Evolutionary conservation across 2,888 invertebrate genomes (phyloP), one percentile per base, ranked within the genome.

Genomic region (Ashinkailepas kermadecensis): DNA sequence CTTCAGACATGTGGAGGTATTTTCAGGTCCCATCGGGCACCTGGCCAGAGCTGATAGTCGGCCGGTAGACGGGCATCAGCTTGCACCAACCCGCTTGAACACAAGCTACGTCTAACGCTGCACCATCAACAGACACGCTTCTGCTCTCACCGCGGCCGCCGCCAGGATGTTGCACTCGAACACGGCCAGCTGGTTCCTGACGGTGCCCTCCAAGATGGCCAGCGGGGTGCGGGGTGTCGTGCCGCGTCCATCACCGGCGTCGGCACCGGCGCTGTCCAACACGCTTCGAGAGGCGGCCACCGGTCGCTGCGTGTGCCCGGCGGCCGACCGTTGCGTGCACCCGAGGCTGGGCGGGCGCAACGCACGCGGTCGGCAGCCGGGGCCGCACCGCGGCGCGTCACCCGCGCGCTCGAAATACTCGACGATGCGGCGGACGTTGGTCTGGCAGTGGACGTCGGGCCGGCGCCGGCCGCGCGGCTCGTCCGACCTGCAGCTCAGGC

Each of bases 131-230:
- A n/a, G n/a, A n/a, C n/a, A n/a, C n/a, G n/a, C n/a, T n/a, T n/a
- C n/a, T n/a, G n/a, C n/a, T n/a, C n/a, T n/a, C n/a, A n/a, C n/a
- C n/a, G n/a, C n/a, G n/a, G n/a, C n/a, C n/a, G n/a, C n/a, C n/a
- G n/a, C n/a, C n/a, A n/a, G n/a, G n/a, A n/a, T n/a, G n/a, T n/a
- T n/a, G n/a, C n/a, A n/a, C 67, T 95, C 95, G 88, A 95, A 95
- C 70, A 95, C 91, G 84, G 93, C 93, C 86, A 95, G 90, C 88
- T 95, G 95, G 81, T 94, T 94, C 86, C 92, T 91, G 83, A 95
- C 95, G 81, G 95, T 95, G 84, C 95, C 95, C 86, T 95, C 95
- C 18, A 83, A 83, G 79, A 84, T 83, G 54, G 78, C 56, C n/a
- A 57, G 54, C 74, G 83, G 83, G 74, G 83, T 83, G 13, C 25